phyloP scores from a whole-genome alignment of 2,113 vertebrate species.

The Stigmatopora nigra region DNA sequence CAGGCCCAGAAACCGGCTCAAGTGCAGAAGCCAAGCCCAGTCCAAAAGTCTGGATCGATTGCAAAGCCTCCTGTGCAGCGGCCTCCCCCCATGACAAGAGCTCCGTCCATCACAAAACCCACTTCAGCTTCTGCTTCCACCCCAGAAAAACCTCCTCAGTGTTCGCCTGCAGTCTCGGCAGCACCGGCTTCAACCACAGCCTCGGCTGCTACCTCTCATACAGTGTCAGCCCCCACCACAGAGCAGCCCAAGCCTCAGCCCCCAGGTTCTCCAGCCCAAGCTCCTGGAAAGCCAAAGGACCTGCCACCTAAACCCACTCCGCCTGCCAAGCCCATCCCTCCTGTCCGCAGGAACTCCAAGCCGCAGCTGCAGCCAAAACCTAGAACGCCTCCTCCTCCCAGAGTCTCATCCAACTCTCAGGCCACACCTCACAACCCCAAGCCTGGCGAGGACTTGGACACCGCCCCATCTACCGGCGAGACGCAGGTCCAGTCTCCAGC shows the following conservation, averaged over 20 bases:
- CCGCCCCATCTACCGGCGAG: constrained; percentile 21
- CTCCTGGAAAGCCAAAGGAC: constrained; percentile 75
- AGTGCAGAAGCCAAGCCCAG: constrained; percentile 57
- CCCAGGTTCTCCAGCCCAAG: constrained; percentile 72
- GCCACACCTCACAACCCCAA: constrained; percentile 29
- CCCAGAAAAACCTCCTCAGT: constrained; percentile 37
- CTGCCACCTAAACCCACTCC: constrained; percentile 72
- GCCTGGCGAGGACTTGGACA: constrained; percentile 28
- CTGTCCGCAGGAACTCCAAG: constrained; percentile 71
- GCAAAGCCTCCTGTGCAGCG: constrained; percentile 59
- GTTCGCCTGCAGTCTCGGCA: constrained; percentile 43
- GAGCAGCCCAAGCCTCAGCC: constrained; percentile 79
- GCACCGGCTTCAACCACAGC: constrained; percentile 43
- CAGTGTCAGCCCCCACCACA: constrained; percentile 73
- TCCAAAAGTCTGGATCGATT: constrained; percentile 59
- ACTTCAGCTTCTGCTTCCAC: constrained; percentile 27
- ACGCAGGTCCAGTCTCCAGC: constrained; percentile 48
- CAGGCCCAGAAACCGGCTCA: constrained; percentile 69
- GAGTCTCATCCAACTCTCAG: constrained; percentile 53
- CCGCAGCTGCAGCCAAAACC: constrained; percentile 73
- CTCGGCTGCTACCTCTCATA: constrained; percentile 40
- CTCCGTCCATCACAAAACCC: constrained; percentile 51
- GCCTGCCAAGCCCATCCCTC: constrained; percentile 76
- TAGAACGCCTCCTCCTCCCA: constrained; percentile 63
- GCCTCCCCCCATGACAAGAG: constrained; percentile 61